Evolutionary conservation across 2,888 invertebrate species (phyloP).

Genomic region (Cheiracanthium punctorium): DNA sequence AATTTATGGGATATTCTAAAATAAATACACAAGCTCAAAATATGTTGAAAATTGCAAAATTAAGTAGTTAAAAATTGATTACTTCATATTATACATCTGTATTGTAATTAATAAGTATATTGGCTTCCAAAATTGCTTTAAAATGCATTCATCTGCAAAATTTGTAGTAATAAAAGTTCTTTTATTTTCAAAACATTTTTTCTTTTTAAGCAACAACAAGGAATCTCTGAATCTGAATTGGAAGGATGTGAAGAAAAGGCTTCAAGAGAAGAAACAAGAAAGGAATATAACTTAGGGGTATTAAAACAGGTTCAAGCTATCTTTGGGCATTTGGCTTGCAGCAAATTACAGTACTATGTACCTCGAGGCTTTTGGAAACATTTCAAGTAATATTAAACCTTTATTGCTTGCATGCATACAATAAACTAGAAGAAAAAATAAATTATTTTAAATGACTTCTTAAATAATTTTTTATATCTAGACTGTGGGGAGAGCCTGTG

Average conservation of each 20-base stretch:
- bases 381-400: conserved; percentile 95
- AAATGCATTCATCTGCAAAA: no score
- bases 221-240: conserved; percentile 60
- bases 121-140: no score
- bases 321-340: conserved; percentile 96
- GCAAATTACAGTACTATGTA: conserved; percentile 96
- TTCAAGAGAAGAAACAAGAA: conserved; percentile 77
- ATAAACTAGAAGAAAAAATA: no score
- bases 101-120: no score
- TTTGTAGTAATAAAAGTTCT: no score
- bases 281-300: conserved; percentile 93
- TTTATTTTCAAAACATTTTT: background rate
- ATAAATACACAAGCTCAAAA: no score
- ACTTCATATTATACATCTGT: no score
- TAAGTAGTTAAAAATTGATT: no score
- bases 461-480: conserved; percentile 76
- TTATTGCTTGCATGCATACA: no score
- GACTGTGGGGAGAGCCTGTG: conserved; percentile 95
- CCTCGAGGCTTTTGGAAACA: conserved; percentile 98
- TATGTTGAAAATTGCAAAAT: no score
- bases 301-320: conserved; percentile 97
- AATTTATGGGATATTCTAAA: no score
- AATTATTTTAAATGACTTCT: no score
- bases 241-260: conserved; percentile 71
- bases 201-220: conserved; percentile 28